Percentiles rank a stretch among this genome's conserved stretches.
These are phyloP conservation scores for Prionailurus viverrinus DNA, from an alignment of 2,113 vertebrate genomes.

Conservation along the genomic window DNA sequence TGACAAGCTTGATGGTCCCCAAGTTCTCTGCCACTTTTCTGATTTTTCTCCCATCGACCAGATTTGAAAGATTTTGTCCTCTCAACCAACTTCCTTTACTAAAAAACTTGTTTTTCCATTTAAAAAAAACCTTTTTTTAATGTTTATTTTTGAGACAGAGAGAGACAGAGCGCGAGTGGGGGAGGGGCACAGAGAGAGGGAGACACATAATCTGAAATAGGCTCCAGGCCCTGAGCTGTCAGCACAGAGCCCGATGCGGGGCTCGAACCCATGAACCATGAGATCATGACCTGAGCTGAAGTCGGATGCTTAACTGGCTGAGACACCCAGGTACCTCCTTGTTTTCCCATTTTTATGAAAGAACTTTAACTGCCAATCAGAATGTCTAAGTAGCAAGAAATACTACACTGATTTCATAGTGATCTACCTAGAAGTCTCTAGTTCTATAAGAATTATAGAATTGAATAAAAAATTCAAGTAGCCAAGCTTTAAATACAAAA, in stretches of 20 bases:
- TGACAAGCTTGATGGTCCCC: background rate
- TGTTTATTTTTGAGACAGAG: no score
- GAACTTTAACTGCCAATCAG: background rate
- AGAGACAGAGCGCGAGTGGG: no score
- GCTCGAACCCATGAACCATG: no score
- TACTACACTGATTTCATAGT: background rate
- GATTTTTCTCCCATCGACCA: background rate
- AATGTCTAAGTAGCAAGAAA: background rate
- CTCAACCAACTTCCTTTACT: slow-evolving; percentile 5
- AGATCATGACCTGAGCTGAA: no score
- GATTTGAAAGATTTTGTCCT: background rate
- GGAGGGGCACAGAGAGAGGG: no score
- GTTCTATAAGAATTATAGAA: background rate
- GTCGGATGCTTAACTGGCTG: no score
- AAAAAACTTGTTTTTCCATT: background rate
- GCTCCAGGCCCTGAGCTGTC: no score
- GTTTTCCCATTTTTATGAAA: background rate
- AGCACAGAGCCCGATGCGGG: no score
- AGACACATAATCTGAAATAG: no score
- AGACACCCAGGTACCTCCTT: background rate
- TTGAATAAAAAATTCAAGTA: background rate
- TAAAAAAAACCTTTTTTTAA: no score
- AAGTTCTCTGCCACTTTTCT: background rate
- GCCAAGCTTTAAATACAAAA: background rate
- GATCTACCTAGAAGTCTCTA: background rate